Evolutionary conservation across 2,888 invertebrate species (phyloP).

Genomic region (Muscina levida): DNA sequence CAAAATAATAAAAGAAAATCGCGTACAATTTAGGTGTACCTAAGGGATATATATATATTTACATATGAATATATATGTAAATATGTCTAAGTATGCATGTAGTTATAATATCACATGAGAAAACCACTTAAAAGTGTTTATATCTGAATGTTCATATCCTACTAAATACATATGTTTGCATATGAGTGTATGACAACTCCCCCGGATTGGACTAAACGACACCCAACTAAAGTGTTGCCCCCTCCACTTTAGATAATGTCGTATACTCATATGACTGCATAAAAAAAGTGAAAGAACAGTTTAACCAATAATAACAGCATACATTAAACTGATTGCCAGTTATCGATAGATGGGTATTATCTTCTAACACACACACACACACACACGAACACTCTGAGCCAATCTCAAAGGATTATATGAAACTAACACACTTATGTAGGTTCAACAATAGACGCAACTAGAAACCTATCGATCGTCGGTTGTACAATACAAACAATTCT

Average conservation of each 20-base stretch:
- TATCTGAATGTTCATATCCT: background rate
- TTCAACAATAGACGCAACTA: conserved; percentile 24
- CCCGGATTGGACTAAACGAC: conserved; percentile 16
- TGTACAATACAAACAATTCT: conserved; percentile 1
- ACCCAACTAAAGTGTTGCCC: conserved; percentile 26
- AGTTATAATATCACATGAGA: too few species aligned
- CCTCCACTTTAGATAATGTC: background rate
- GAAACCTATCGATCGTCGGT: conserved; percentile 25
- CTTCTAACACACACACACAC: conserved; percentile 40
- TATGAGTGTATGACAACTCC: background rate
- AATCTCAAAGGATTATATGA: background rate
- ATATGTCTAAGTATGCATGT: background rate
- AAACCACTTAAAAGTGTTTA: too few species aligned
- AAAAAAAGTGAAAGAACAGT: conserved; percentile 51
- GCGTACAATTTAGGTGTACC: conserved; percentile 44
- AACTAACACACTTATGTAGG: too few species aligned
- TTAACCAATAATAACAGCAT: conserved; percentile 63
- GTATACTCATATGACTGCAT: background rate
- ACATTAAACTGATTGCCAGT: conserved; percentile 65
- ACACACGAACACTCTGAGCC: conserved; percentile 12
- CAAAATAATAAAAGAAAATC: conserved; percentile 60
- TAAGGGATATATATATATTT: background rate
- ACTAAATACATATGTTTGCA: conserved; percentile 2
- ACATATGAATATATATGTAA: too few species aligned
- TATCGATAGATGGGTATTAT: conserved; percentile 65